A percentile compares a stretch with the other conserved stretches of the same genome.
Evolutionary conservation across 2,113 vertebrate genomes (phyloP).

Genomic region (Cheirogaleus medius): DNA sequence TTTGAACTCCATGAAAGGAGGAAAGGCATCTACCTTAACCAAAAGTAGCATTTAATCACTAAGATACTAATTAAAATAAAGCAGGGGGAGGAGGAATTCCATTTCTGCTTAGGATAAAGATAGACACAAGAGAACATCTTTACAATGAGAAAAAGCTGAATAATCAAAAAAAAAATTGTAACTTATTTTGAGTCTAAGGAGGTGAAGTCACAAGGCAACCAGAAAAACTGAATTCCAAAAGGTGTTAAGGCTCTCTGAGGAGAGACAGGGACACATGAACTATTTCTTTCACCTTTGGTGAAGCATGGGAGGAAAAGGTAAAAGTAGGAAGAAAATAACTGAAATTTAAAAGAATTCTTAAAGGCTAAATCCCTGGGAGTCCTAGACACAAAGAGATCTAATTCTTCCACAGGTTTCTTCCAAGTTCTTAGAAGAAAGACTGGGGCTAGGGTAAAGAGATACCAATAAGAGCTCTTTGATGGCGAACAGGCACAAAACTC

Average conservation of each 20-base stretch:
- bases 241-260: neutral
- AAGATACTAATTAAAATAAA: conserved; percentile 13
- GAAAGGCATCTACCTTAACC: neutral
- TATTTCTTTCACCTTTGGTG: neutral
- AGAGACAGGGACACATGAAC: neutral
- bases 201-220: neutral
- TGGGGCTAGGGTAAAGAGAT: neutral
- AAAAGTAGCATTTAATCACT: neutral
- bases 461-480: neutral
- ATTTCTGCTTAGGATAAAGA: neutral
- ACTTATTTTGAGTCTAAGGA: neutral
- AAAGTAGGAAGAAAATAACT: neutral
- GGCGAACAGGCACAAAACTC: neutral
- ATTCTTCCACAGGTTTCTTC: neutral
- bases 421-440: neutral
- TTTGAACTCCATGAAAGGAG: neutral
- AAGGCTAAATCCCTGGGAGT: neutral
- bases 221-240: conserved; percentile 1
- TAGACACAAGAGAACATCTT: neutral
- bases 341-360: neutral
- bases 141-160: neutral
- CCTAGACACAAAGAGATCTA: neutral
- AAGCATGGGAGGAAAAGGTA: neutral
- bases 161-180: neutral
- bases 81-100: neutral